Evolutionary conservation across 1,140 invertebrate genomes (phyloP), one percentile per base, ranked within the genome.

Genomic region (Archegozetes longisetosus): DNA sequence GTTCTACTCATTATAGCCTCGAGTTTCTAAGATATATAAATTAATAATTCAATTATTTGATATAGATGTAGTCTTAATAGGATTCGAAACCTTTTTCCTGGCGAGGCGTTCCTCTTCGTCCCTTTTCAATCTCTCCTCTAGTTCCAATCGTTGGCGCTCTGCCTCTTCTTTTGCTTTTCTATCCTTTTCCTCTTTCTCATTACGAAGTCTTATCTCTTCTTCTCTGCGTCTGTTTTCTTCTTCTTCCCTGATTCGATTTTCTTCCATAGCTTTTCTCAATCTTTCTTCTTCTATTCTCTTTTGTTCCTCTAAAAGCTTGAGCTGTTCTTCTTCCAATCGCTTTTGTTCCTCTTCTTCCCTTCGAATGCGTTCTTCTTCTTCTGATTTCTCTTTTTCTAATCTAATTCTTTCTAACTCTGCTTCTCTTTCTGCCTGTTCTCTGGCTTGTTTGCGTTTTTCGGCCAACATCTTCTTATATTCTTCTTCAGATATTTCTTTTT

Each of bases 1-100:
- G 57, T 58, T 29, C 57, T 23, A 52, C 57, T 58, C 57, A 58
- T 58, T 28, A 58, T 58, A 22, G 57, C 57, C 28, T 58, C 57
- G 9, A 58, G n/a, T 58, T 48, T 50, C 57, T 58, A 26, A 23
- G 24, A 46, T 40, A 40, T 40, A 40, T 40, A 9, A 40, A 40
- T 40, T 9, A 40, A 40, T 40, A 40, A 6, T 40, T n/a, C n/a
- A 40, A 40, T 40, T 40, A 40, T 9, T 40, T 9, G 6, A 9
- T 9, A 40, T 40, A 40, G 17, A 40, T 40, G 17, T 9, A 40
- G 17, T 9, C 17, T 9, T 40, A 9, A 40, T 9, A 40, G 32
- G 17, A 40, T 40, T 29, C 53, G 14, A 22, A 22, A 58, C 57
- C 57, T 58, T 58, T 58, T 58, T 58, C 12, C 57, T 13, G 20